Base-by-base conservation (phyloP, 2,888 invertebrate genomes). In the Chloroclysta siterata region DNA sequence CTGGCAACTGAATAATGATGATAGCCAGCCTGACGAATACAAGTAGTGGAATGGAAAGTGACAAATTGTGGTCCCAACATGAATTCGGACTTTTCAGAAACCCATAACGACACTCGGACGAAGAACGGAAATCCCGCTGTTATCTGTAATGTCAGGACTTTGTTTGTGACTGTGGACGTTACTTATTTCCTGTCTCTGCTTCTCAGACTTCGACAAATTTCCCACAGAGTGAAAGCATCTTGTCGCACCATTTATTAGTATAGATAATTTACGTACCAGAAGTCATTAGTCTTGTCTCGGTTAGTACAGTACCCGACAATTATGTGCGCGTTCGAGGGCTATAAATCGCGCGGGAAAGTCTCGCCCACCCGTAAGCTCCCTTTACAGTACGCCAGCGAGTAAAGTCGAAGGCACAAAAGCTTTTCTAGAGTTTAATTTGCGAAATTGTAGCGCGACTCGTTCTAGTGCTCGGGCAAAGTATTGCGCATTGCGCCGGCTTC, bases 281-380 rank as follows among this genome's bases (percentile, higher is more conserved):
- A 54, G 60, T 60, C 53, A 68, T 68, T 64, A 61, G 54, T 67
- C 58, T 60, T 63, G 65, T 59, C 56, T 58, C 53, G 36, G 62
- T 61, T 63, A 61, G 47, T 47, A 36, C 54, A 51, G 53, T 60
- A 60, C 47, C 54, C 53, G 48, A 66, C 65, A 66, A 65, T 63
- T 62, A 68, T 58, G 64, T 68, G 51, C 51, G 60, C 58, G 64
- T 48, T 66, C 57, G 60, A 57, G 55, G 62, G 63, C 61, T 63
- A 66, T 70, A 68, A 65, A 68, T 70, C 57, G 63, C 50, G 22
- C 50, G 56, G 48, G 66, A 66, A 65, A 66, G 60, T 65, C 55
- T 53, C 63, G 60, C 66, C 46, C 65, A 56, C 50, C 60, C 59
- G 59, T 47, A 53, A 63, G 59, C 67, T 56, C 60, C 50, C 53